A percentile compares a stretch with the other conserved stretches of the same genome.
These are phyloP conservation scores for Saccostrea glomerata DNA, from an alignment of 1,140 invertebrate species.

Conservation along the genomic window DNA sequence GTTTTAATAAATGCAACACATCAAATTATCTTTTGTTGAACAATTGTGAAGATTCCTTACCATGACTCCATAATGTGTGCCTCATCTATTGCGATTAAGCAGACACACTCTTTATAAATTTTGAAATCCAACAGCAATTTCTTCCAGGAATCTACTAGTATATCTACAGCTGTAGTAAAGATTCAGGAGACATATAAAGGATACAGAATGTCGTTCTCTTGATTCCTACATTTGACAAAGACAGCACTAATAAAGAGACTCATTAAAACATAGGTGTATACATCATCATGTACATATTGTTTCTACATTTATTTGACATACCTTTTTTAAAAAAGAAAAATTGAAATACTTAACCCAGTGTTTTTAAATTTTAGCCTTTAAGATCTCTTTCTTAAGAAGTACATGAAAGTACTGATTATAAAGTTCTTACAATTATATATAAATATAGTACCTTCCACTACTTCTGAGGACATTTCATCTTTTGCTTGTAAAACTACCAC, in stretches of 20 bases:
- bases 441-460: conserved; percentile 34
- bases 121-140: not conserved
- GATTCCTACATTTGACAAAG: conserved; percentile 7
- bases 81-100: not conserved
- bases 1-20: not conserved
- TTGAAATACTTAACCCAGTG: not conserved
- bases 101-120: conserved; percentile 11
- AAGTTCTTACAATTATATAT: not conserved
- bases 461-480: conserved; percentile 19
- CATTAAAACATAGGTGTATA: not conserved
- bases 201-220: not conserved
- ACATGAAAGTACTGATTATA: not conserved
- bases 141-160: conserved; percentile 34
- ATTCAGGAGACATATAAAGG: conserved; percentile 26
- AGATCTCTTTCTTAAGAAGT: not conserved
- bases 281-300: not conserved
- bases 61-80: conserved; percentile 16
- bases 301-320: not conserved
- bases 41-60: not conserved
- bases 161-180: not conserved
- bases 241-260: not conserved
- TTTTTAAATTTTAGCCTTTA: not conserved
- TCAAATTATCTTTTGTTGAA: not conserved
- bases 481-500: not conserved
- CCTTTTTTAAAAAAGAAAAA: not conserved